phyloP scores from a whole-genome alignment of 2,797 vertebrate genomes.

The Austrolebias charrua region DNA sequence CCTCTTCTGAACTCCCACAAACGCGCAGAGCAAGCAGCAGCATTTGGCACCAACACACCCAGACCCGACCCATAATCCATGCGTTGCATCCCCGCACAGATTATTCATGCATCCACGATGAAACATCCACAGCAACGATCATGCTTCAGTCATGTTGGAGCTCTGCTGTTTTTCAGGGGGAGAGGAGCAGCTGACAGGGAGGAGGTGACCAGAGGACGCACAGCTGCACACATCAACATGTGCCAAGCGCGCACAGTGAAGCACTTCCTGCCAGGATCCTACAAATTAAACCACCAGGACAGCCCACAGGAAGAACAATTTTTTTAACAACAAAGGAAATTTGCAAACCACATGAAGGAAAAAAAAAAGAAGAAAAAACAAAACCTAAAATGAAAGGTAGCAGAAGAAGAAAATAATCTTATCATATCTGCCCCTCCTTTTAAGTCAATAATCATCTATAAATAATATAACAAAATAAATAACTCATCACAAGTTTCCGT shows the following conservation, averaged over 20 bases:
- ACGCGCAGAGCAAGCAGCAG: constrained; percentile 43
- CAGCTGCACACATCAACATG: constrained; percentile 21
- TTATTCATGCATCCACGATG: no score
- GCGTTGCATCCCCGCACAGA: constrained; percentile 40
- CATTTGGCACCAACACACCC: constrained; percentile 40
- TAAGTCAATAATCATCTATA: no score
- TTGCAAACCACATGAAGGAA: no score
- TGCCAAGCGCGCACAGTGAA: not conserved
- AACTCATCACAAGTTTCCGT: no score
- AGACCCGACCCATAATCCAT: constrained; percentile 63
- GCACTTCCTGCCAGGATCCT: not conserved
- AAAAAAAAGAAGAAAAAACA: no score
- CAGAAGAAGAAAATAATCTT: no score
- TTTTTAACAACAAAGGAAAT: no score
- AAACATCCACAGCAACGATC: no score
- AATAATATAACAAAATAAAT: no score
- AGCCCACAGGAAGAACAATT: constrained; percentile 4
- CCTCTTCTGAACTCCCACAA: constrained; percentile 46
- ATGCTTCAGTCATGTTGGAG: constrained; percentile 31
- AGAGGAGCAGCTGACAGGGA: not conserved
- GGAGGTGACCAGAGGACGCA: constrained; percentile 30
- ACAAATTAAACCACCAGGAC: not conserved
- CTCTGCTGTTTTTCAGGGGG: not conserved
- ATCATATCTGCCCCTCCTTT: no score
- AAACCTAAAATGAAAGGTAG: no score